These are phyloP conservation scores for Epizoanthus stellaris DNA, from an alignment of 92 coral and sea anemone species.

Conservation along the genomic window DNA sequence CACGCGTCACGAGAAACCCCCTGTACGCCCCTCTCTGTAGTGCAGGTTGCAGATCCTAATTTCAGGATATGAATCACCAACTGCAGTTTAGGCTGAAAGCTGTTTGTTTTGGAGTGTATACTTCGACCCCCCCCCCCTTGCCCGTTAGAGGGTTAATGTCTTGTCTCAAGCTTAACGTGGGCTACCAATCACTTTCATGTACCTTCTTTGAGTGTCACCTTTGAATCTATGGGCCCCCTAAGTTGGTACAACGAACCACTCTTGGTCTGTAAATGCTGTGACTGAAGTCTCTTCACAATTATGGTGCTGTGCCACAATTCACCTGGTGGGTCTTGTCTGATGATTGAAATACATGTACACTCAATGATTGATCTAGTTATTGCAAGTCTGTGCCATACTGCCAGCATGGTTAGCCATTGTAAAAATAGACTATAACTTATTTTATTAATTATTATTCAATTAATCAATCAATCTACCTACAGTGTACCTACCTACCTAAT, in stretches of 20 bases:
- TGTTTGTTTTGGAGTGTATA: too few relatives aligned
- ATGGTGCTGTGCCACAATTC: slow-evolving; percentile 89
- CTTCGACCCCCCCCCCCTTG: too few relatives aligned
- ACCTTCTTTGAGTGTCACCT: slow-evolving; percentile 69
- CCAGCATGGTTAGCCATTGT: neutral
- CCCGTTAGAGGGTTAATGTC: neutral
- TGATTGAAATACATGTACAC: neutral
- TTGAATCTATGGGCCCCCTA: slow-evolving; percentile 73
- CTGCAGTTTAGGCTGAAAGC: too few relatives aligned
- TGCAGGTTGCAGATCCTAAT: too few relatives aligned
- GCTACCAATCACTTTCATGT: neutral
- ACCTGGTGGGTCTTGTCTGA: slow-evolving; percentile 79
- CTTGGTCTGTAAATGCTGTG: slow-evolving; percentile 73
- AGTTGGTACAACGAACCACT: slow-evolving; percentile 83
- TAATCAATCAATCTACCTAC: too few relatives aligned
- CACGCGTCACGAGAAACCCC: too few relatives aligned
- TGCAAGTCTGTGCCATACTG: neutral
- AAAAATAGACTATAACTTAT: too few relatives aligned
- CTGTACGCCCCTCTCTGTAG: too few relatives aligned
- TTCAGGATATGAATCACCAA: too few relatives aligned
- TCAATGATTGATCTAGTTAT: neutral
- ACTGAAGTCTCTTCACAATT: slow-evolving; percentile 63
- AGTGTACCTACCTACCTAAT: too few relatives aligned
- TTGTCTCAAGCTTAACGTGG: neutral
- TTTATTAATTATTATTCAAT: too few relatives aligned